Evolutionary conservation across 2,888 invertebrate species (phyloP), one percentile per base, ranked within the genome.

Genomic region (Aromia moschata): DNA sequence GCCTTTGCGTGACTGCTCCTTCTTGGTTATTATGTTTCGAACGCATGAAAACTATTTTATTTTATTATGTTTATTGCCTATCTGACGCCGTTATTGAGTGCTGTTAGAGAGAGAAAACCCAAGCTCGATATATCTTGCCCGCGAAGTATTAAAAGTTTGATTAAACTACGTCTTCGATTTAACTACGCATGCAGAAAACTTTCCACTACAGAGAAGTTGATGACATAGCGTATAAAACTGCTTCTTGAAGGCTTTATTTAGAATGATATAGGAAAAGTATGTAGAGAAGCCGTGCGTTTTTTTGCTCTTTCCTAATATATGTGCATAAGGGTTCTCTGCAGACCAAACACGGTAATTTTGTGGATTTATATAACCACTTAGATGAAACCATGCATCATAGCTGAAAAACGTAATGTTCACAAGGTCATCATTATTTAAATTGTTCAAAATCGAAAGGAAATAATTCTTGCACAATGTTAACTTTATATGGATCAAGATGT

Each of bases 31-130:
- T 43, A 53, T 46, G 31, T 58, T 53, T 40, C 33, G 45, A 58
- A 58, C 46, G 53, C 53, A 40, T 47, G 56, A 57, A 57, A 25
- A 45, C 57, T 17, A 40, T 52, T 57, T 57, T 52, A 54, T 18
- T 38, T 49, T 49, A 49, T 49, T 49, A 49, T 38, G 49, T 49
- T 49, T 49, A 49, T 49, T 49, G 38, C 49, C 37, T 49, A 49
- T 49, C 49, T 49, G 20, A 38, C 49, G 49, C 49, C 49, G 25
- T 20, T 20, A 38, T 38, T 3, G 33, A 7, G 33, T 33, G 25
- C 25, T 3, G 25, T 3, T 3, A n/a, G n/a, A n/a, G n/a, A n/a
- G n/a, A n/a, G n/a, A n/a, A n/a, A n/a, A n/a, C n/a, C n/a, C n/a
- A n/a, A n/a, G n/a, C 4, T 25, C 7, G 25, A 25, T 25, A 25